Base-by-base conservation (phyloP, 2,888 invertebrate genomes). In the Pyrgus malvae region DNA sequence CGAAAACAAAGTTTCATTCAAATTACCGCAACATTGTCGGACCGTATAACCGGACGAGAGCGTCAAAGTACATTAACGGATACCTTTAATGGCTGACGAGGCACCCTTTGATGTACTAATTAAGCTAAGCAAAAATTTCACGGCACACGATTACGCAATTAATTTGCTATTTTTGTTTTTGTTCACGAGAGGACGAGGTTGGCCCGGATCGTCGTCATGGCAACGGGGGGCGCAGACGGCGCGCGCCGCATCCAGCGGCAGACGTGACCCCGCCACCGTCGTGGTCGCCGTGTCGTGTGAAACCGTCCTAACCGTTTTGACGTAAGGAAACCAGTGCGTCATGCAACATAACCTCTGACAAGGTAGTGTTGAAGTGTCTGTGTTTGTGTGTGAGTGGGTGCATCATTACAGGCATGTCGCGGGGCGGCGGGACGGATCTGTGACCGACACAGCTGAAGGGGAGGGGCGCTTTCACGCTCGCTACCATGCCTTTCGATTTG, bases 111-210 rank as follows among this genome's bases (percentile, higher is more conserved):
- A 79, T 70, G 74, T 76, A 70, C 72, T 74, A 50, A 55, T 60
- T 48, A 59, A 55, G 37, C 58, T 37, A 29, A 48, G 8, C 48
- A 77, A 78, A 81, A 77, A 76, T 74, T 78, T 78, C 72, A 80
- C 75, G 69, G 74, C 69, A 78, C 80, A 79, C 78, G 80, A 80
- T 86, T 86, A 82, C 83, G 85, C 78, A 83, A 86, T 86, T 85
- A 87, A 85, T 87, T 84, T 75, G 84, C 84, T 87, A 87, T 87
- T 89, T 88, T 85, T 87, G 84, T 88, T 88, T 86, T 87, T 80
- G 74, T 80, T 71, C 75, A 70, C 69, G 64, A 74, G 77, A 80
- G 79, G 80, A 78, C 72, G 73, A 77, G 80, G 79, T 72, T 78
- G 82, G 80, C 80, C 87, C 86, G 87, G 88, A 82, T 75, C 64